A percentile compares a stretch with the other conserved stretches of the same genome.
Conservation (phyloP, 2,113 vertebrate species). For the Sphaerodactylus townsendi region DNA sequence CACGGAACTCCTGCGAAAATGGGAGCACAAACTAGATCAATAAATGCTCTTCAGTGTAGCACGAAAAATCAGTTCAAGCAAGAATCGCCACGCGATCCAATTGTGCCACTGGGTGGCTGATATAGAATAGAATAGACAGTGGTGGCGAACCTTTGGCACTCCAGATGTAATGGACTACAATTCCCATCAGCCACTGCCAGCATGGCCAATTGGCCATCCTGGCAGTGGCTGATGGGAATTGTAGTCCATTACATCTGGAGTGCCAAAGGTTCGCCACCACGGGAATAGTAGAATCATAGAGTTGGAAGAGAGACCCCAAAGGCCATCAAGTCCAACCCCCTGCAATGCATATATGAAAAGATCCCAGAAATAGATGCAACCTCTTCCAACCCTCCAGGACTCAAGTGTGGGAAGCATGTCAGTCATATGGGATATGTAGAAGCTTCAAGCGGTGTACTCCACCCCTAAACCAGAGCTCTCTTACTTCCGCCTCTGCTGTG, state of each 20-base stretch:
- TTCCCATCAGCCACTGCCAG: too few species aligned
- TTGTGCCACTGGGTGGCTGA: not conserved
- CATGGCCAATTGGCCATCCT: too few species aligned
- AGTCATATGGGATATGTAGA: not conserved
- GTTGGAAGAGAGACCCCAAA: too few species aligned
- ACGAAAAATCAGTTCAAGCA: not conserved
- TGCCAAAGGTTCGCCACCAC: too few species aligned
- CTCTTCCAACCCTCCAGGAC: not conserved
- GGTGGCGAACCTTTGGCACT: too few species aligned
- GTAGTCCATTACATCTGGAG: too few species aligned
- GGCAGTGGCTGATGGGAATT: too few species aligned
- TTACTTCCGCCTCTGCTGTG: not conserved
- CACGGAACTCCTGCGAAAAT: not conserved
- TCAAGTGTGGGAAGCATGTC: not conserved
- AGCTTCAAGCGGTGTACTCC: not conserved
- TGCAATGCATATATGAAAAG: not conserved
- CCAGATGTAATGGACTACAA: too few species aligned
- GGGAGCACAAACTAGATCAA: not conserved
- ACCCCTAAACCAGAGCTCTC: not conserved
- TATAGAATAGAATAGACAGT: too few species aligned
- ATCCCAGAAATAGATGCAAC: not conserved
- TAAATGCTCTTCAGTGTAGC: not conserved
- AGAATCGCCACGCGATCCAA: not conserved
- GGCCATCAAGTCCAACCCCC: too few species aligned
- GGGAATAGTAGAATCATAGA: too few species aligned